Evolutionary conservation across 2,113 vertebrate genomes (phyloP), one percentile per base, ranked within the genome.

Genomic region (Sciurus niger): DNA sequence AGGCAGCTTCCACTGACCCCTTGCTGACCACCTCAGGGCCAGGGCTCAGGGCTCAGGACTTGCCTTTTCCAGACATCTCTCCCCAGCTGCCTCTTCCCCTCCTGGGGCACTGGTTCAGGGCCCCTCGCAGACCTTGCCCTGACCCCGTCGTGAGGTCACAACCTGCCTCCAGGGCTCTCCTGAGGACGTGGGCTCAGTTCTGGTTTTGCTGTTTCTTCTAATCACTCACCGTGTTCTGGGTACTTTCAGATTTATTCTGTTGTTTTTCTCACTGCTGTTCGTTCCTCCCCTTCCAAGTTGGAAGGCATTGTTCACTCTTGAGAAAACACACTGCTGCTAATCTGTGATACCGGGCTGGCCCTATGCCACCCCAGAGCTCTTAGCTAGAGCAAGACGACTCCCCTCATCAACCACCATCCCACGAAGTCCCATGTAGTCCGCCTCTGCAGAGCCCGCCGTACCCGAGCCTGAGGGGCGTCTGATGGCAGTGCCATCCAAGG

Each of bases 71-170:
- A n/a, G 40, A 14, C 12, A 17, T 14, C 34, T 18, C 73, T 2
- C 25, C 67, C 32, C 4, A 16, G 22, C 58, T 22, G 55, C 37
- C 25, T 18, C 60, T 12, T 48, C 34, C 43, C 28, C 51, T 73
- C 30, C 79, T 14, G 82, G 4, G 85, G 76, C 63, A 84, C 30
- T 40, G 25, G 4, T 14, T 18, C 74, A 5, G 43, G 46, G 30
- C 6, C 48, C 25, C 24, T 60, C 20, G 1, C 24, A 24, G 51
- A 12, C 0, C 18, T 14, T 4, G 9, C 37, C 73, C 32, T 65
- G 18, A n/a, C 18, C 20, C 34, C 28, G 12, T 0, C 1, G 7
- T 20, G 8, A 12, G 4, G 4, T 1, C 53, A 11, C 0, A 1
- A 10, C 8, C 12, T 8, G 0, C 20, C 18, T 25, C 30, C 37